Percentiles rank a stretch among this genome's conserved stretches.
Conservation (phyloP, 2,797 vertebrate genomes). For the Pitangus sulphuratus region DNA sequence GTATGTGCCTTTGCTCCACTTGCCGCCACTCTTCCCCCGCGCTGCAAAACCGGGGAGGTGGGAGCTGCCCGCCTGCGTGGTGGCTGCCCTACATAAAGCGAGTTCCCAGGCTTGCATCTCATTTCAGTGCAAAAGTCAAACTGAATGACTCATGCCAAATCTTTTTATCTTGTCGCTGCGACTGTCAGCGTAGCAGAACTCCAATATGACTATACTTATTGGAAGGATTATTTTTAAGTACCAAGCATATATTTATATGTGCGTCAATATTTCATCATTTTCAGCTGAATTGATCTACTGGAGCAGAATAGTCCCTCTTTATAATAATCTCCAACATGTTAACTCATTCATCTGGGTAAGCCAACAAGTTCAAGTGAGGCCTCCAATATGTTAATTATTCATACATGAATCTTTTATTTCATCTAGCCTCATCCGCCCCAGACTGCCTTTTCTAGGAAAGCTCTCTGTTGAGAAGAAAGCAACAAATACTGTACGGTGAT, state of each 20-base stretch:
- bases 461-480: slow-evolving; percentile 39
- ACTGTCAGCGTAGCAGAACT: slow-evolving; percentile 42
- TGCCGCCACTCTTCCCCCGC: neutral
- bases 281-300: slow-evolving; percentile 36
- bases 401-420: slow-evolving; percentile 61
- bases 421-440: slow-evolving; percentile 42
- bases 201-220: slow-evolving; percentile 28
- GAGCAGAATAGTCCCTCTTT: slow-evolving; percentile 49
- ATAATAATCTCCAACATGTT: slow-evolving; percentile 57
- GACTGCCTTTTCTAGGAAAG: slow-evolving; percentile 66
- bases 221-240: slow-evolving; percentile 62
- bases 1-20: neutral
- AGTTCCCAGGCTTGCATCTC: slow-evolving; percentile 17
- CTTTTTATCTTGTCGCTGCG: slow-evolving; percentile 17
- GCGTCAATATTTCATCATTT: slow-evolving; percentile 18
- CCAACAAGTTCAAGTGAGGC: slow-evolving; percentile 67
- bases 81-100: neutral
- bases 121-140: slow-evolving; percentile 48
- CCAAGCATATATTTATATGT: slow-evolving; percentile 22
- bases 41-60: neutral
- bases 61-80: slow-evolving; percentile 6
- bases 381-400: slow-evolving; percentile 66
- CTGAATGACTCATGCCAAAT: slow-evolving; percentile 46
- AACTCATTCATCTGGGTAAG: slow-evolving; percentile 63
- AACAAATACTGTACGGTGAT: slow-evolving; percentile 40